Base-by-base conservation (phyloP, 2,797 vertebrate genomes). In the Orestias chungarensis region DNA sequence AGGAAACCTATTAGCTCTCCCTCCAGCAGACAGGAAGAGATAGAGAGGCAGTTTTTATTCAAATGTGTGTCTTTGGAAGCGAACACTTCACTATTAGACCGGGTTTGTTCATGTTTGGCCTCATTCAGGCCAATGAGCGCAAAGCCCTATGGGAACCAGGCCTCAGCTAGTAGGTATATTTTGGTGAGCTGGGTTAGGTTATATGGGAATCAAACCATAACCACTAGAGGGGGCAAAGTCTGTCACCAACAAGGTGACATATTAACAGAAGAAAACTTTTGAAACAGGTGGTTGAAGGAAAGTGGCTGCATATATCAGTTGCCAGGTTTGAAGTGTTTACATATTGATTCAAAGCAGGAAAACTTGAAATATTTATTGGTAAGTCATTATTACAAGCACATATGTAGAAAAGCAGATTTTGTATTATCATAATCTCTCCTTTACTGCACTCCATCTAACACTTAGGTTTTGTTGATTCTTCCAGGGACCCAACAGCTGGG, bases 221-320 rank as follows among this genome's bases (percentile, higher is more conserved):
- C 91, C 89, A 83, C 86, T 76, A 90, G 92, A 90, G 88, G 91
- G 91, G 18, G 86, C 75, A 90, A 20, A 67, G n/a, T 35, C n/a
- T 74, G 15, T 7, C 1, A 46, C 29, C n/a, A 61, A 27, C 17
- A 40, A 43, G 38, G 31, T 40, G 33, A 29, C 23, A 74, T 67
- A 15, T 6, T 52, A 55, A 82, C 14, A 80, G 71, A 86, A 80
- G 76, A 72, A 74, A 80, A 65, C 0, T 42, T 55, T 1, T 68
- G 50, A 35, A 78, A 50, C 90, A 91, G 89, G 86, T 91, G 89
- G 87, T 83, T 85, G 80, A 82, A n/a, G 8, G 20, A 57, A 15
- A 42, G 73, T 83, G 77, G 70, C 35, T 27, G n/a, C 33, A 66
- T 57, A 69, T 7, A 35, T 66, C 31, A 38, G 42, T 35, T 59